Conservation (phyloP, 1,140 invertebrate genomes). For the Acromyrmex charruanus region DNA sequence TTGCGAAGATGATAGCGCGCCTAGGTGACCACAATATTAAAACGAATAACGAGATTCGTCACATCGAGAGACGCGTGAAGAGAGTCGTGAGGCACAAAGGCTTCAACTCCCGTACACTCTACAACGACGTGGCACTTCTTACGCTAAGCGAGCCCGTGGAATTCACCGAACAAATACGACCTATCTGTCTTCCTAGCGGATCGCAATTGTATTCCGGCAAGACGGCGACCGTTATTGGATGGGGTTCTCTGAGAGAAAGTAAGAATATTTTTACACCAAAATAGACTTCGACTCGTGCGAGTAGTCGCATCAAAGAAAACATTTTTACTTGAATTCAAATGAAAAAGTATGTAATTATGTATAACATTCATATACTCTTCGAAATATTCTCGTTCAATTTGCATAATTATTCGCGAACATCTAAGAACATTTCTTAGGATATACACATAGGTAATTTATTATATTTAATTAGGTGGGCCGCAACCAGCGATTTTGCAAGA, state of each 20-base stretch:
- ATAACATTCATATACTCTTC: not conserved
- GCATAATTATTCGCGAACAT: not conserved
- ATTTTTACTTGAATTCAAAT: constrained; percentile 18
- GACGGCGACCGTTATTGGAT: constrained; percentile 93
- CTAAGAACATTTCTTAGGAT: not conserved
- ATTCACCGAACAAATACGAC: constrained; percentile 92
- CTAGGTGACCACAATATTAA: constrained; percentile 94
- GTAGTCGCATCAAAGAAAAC: not conserved
- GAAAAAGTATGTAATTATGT: constrained; percentile 5
- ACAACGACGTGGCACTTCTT: constrained; percentile 95
- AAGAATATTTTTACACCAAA: constrained; percentile 76
- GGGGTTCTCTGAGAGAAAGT: constrained; percentile 94
- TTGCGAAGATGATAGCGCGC: constrained; percentile 92
- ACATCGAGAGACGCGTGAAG: constrained; percentile 92
- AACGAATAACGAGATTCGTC: constrained; percentile 90
- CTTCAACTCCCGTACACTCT: constrained; percentile 94
- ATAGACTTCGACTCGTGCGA: not conserved
- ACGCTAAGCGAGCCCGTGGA: constrained; percentile 92
- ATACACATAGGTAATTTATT: not conserved
- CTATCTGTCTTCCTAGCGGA: constrained; percentile 93
- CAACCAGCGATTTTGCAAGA: constrained; percentile 93
- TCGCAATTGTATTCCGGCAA: constrained; percentile 89
- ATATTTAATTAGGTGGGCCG: constrained; percentile 89
- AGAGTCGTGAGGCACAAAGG: constrained; percentile 94
- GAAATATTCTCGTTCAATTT: not conserved